These are phyloP conservation scores for Rhyacophila evoluta DNA, from an alignment of 2,888 invertebrate genomes.

Conservation along the genomic window DNA sequence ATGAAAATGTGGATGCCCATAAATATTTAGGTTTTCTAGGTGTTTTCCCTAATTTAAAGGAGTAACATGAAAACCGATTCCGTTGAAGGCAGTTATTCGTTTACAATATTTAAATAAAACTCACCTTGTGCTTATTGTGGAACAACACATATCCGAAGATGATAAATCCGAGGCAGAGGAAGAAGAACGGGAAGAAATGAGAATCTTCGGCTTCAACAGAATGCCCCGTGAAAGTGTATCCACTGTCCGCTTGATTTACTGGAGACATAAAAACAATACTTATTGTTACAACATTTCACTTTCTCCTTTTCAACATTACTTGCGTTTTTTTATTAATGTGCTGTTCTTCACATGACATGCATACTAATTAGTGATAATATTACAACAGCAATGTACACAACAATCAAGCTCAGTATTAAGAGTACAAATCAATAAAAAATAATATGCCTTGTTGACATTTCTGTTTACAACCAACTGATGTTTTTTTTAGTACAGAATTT, in stretches of 20 bases:
- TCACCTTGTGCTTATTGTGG: conserved; percentile 58
- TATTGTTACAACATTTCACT: background rate
- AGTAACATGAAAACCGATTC: too few relatives aligned
- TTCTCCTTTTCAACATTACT: background rate
- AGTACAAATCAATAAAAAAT: too few relatives aligned
- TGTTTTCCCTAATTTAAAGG: too few relatives aligned
- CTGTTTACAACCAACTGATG: too few relatives aligned
- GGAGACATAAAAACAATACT: background rate
- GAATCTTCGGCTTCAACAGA: conserved; percentile 69
- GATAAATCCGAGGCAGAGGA: conserved; percentile 72
- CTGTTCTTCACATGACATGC: background rate
- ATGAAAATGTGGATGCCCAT: too few relatives aligned
- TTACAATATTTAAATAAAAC: background rate
- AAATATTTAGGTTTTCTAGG: too few relatives aligned
- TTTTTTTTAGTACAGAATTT: too few relatives aligned
- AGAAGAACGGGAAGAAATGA: conserved; percentile 78
- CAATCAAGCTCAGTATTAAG: too few relatives aligned
- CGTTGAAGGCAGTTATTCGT: too few relatives aligned
- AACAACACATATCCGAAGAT: conserved; percentile 73
- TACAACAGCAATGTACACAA: background rate
- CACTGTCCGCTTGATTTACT: background rate
- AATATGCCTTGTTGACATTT: too few relatives aligned
- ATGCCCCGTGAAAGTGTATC: conserved; percentile 29
- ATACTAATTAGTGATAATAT: background rate
- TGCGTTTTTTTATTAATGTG: background rate